Conservation (phyloP, 2,888 invertebrate genomes). For the Panzeria rudis region DNA sequence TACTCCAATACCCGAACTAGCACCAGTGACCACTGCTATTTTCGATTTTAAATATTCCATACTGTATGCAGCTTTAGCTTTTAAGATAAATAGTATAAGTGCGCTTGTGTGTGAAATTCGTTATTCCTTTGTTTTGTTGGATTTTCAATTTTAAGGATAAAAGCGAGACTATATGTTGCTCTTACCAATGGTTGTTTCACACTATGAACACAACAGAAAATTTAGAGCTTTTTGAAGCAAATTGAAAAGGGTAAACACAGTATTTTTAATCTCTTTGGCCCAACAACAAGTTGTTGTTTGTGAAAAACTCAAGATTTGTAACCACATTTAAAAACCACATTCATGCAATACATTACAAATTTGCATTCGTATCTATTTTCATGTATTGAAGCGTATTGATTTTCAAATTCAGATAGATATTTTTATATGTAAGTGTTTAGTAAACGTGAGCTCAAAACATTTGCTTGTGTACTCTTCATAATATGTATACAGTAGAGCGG, state of each 20-base stretch:
- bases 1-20: slow-evolving; percentile 86
- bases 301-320: slow-evolving; percentile 28
- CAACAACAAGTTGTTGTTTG: slow-evolving; percentile 29
- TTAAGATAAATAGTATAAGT: background rate
- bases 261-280: slow-evolving; percentile 14
- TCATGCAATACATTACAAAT: slow-evolving; percentile 44
- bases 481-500: background rate
- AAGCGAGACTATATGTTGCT: slow-evolving; percentile 38
- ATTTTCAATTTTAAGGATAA: slow-evolving; percentile 42
- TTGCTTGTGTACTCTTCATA: too few relatives aligned
- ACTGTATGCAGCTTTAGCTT: slow-evolving; percentile 12
- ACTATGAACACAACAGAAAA: slow-evolving; percentile 45
- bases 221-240: slow-evolving; percentile 49
- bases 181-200: slow-evolving; percentile 33
- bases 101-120: background rate
- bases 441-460: too few relatives aligned
- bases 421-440: background rate
- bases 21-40: slow-evolving; percentile 87
- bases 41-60: slow-evolving; percentile 84
- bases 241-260: slow-evolving; percentile 2
- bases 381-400: slow-evolving; percentile 38
- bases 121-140: slow-evolving; percentile 10
- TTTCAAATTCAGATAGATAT: slow-evolving; percentile 23
- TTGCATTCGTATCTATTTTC: slow-evolving; percentile 30
- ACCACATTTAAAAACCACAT: slow-evolving; percentile 67